Base-by-base conservation (phyloP, 2,113 vertebrate genomes). In the Variabilichromis moorii region DNA sequence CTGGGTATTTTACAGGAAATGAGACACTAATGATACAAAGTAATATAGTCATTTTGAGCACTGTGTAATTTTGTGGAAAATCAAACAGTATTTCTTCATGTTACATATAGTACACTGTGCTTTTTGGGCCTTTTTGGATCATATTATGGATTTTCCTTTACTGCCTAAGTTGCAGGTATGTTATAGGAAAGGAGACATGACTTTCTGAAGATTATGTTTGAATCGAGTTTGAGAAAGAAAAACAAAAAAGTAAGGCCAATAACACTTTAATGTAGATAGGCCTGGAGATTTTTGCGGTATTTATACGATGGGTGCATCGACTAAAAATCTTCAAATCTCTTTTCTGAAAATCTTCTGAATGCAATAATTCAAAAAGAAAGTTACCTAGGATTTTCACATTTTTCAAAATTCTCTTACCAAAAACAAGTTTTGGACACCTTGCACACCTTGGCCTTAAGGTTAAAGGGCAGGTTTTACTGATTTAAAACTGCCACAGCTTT, bases 181-280 rank as follows among this genome's bases (percentile, higher is more conserved):
- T 63, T 63, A 63, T 63, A 63, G 6, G 9, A 63, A 33, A 63
- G 16, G 59, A 35, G 16, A 63, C 28, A 11, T 35, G 59, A 63
- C 59, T 33, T 63, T 63, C 6, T 63, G 28, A 33, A 11, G 28
- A 63, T 63, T 63, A 63, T 63, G 4, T 33, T 63, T 63, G 16
- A 35, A 1, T 33, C 0, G 6, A 33, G 16, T 33, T 63, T 63
- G 59, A 63, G 59, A 63, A 33, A 33, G 16, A 33, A 63, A 33
- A 33, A 63, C 59, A 3, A 33, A 63, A 33, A 19, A 63, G 59
- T 11, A 63, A 63, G 59, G 33, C 61, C 19, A 37, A 21, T 68
- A 37, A 68, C 19, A 66, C 0, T 66, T 37, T 37, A 66, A 66
- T 66, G 10, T 37, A n/a, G 10, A 37, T 1, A 35, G 31, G 4